phyloP scores from a whole-genome alignment of 2,888 invertebrate species.

The Drosophila antonietae region DNA sequence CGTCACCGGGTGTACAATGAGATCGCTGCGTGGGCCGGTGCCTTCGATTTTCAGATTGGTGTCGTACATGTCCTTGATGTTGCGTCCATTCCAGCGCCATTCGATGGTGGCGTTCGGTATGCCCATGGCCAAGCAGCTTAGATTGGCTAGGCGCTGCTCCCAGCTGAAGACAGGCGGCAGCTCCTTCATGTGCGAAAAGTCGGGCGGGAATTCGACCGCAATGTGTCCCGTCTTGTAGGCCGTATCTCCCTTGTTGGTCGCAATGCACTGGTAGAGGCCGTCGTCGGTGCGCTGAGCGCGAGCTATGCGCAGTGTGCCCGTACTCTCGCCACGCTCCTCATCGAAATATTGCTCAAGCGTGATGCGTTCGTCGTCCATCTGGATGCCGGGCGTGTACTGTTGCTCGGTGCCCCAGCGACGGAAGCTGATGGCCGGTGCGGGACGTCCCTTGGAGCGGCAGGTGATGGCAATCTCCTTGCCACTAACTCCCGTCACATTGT shows the following conservation, averaged over 20 bases:
- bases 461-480: constrained; percentile 88
- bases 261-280: constrained; percentile 94
- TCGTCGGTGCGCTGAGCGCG: constrained; percentile 90
- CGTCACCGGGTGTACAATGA: constrained; percentile 89
- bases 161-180: constrained; percentile 93
- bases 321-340: constrained; percentile 86
- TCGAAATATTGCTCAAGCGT: constrained; percentile 86
- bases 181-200: constrained; percentile 90
- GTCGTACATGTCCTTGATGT: constrained; percentile 85
- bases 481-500: constrained; percentile 89
- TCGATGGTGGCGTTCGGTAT: constrained; percentile 96
- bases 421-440: constrained; percentile 92
- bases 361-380: constrained; percentile 89
- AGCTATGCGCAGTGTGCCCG: constrained; percentile 89
- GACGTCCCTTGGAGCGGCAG: constrained; percentile 92
- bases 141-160: constrained; percentile 92
- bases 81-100: constrained; percentile 89
- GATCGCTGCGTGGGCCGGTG: constrained; percentile 89
- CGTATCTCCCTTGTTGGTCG: constrained; percentile 91
- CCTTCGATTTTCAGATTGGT: constrained; percentile 87
- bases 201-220: constrained; percentile 92
- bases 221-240: constrained; percentile 92
- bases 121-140: constrained; percentile 94
- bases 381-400: constrained; percentile 88
- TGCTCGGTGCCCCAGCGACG: constrained; percentile 89